Evolutionary conservation across 2,113 vertebrate species (phyloP), one percentile per base, ranked within the genome.

Genomic region (Lontra canadensis): DNA sequence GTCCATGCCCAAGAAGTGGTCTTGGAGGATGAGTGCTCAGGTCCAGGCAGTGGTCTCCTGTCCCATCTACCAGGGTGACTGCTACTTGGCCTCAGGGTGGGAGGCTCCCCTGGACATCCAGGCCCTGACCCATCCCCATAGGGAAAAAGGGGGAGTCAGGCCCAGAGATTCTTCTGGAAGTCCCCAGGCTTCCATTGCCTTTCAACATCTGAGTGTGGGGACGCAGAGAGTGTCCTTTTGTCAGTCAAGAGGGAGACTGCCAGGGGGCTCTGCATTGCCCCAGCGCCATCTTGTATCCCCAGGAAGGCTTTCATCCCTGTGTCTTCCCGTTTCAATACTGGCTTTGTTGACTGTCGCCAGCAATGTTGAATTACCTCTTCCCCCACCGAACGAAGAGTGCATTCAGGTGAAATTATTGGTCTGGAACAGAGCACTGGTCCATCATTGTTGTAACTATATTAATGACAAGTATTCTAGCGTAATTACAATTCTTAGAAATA

Each of bases 371-470:
- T 98, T 96, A 91, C 93, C 71, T 94, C 74, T 31, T 82, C 42
- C 11, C 14, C 1, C 23, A 1, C 11, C 39, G 73, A 93, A 98
- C 95, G 98, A 98, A 98, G 96, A 96, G 49, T 39, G 42, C 39
- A 76, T 98, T 98, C 97, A 98, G 93, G 95, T 49, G 61, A 96
- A 87, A 88, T 97, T 96, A 97, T 93, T 95, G 94, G 97, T 94
- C 95, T 96, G 93, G 81, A 97, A 96, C 92, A 85, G 94, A 96
- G 95, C 94, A 90, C 97, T 94, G 85, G 88, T 96, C n/a, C 13
- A 63, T 93, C 85, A 71, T 93, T 97, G 92, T 97, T 95, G 73
- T 93, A 94, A 76, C 65, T 88, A 89, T 93, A 97, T 96, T 76
- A 97, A 95, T 81, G 96, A 86, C 82, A 94, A 93, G 73, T 93